Evolutionary conservation across 2,888 invertebrate genomes (phyloP).

Genomic region (Aradus depressus): DNA sequence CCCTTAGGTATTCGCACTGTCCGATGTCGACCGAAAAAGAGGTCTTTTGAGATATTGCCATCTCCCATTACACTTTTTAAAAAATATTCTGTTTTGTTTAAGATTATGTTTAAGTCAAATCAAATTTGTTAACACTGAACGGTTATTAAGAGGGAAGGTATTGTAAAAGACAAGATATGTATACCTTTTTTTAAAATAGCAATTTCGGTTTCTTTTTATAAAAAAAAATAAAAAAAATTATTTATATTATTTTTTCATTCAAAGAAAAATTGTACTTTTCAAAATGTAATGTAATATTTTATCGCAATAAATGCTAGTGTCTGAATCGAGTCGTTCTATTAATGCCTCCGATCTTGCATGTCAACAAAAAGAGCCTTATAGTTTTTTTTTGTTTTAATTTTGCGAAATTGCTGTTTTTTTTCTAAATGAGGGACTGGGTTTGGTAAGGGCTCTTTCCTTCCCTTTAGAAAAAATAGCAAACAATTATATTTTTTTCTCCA

Average conservation of each 20-base stretch:
- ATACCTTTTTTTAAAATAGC: conserved; percentile 13
- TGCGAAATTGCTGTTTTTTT: too few relatives aligned
- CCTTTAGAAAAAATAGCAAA: too few relatives aligned
- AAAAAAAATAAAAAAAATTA: conserved; percentile 9
- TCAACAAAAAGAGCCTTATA: conserved; percentile 15
- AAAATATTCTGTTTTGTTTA: conserved; percentile 2
- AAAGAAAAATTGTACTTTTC: too few relatives aligned
- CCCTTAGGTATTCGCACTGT: too few relatives aligned
- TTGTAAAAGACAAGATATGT: conserved; percentile 17
- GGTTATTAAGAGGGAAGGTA: conserved; percentile 17
- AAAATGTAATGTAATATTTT: conserved; percentile 18
- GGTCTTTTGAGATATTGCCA: too few relatives aligned
- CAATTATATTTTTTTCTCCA: too few relatives aligned
- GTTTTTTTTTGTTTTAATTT: neutral
- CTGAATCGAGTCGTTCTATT: conserved; percentile 19
- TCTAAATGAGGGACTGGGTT: too few relatives aligned
- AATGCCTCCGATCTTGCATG: conserved; percentile 8
- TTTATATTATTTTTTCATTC: conserved; percentile 14
- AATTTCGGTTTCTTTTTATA: conserved; percentile 10
- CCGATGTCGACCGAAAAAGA: too few relatives aligned
- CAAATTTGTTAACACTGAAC: conserved; percentile 16
- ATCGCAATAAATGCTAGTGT: conserved; percentile 19
- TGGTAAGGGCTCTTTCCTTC: too few relatives aligned
- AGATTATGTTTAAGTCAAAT: conserved; percentile 12
- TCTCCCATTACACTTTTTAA: too few relatives aligned